These are phyloP conservation scores for Synergus japonicus DNA, from an alignment of 2,888 invertebrate species.

Conservation along the genomic window DNA sequence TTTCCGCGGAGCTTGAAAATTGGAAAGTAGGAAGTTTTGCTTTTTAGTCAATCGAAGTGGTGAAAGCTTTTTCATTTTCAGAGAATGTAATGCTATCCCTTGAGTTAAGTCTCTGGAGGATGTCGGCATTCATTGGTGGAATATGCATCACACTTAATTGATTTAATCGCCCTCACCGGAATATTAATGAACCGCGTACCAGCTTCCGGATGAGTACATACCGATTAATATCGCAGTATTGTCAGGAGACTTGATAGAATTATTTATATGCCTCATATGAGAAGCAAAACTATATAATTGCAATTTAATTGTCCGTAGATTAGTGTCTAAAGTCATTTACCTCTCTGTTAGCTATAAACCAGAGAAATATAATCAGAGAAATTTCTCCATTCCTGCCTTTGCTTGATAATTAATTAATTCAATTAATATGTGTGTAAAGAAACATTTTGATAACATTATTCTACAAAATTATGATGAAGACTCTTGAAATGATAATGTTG, in stretches of 20 bases:
- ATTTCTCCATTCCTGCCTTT: too few relatives aligned
- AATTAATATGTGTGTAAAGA: too few relatives aligned
- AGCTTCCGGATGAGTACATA: constrained; percentile 52
- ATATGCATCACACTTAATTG: constrained; percentile 28
- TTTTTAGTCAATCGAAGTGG: not conserved
- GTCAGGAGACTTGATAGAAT: constrained; percentile 52
- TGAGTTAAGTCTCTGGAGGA: not conserved
- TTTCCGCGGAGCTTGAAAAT: too few relatives aligned
- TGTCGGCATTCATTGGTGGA: not conserved
- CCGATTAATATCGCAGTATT: constrained; percentile 55
- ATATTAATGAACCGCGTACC: constrained; percentile 54
- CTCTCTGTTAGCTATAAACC: too few relatives aligned
- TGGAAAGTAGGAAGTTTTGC: too few relatives aligned
- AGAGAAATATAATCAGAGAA: not conserved
- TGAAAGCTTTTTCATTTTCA: not conserved
- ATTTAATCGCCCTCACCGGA: constrained; percentile 38
- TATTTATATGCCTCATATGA: constrained; percentile 57
- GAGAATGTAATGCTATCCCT: not conserved
- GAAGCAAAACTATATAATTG: constrained; percentile 42
- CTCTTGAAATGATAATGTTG: too few relatives aligned
- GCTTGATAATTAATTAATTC: too few relatives aligned
- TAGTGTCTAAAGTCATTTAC: not conserved
- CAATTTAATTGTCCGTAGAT: constrained; percentile 1
- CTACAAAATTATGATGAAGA: too few relatives aligned
- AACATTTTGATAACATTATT: too few relatives aligned